Conservation (phyloP, 1,140 invertebrate species). For the Trachymyrmex cornetzi region DNA sequence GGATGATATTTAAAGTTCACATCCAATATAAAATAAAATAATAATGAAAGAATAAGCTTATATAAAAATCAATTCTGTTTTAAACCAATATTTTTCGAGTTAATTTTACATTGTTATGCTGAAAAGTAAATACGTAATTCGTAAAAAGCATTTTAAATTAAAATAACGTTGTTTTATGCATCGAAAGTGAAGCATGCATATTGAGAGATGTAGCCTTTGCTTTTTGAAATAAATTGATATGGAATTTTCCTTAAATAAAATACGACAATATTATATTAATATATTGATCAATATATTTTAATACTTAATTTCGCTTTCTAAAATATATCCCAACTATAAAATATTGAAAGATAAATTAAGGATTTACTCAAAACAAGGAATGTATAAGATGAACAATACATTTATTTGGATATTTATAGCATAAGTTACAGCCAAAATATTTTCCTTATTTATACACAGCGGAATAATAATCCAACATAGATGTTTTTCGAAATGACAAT, state of each 20-base stretch:
- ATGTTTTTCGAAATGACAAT: background rate
- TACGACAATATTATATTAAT: background rate
- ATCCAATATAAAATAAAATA: background rate
- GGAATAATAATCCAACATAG: background rate
- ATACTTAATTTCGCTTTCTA: background rate
- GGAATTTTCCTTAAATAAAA: background rate
- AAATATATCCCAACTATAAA: background rate
- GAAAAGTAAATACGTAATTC: too few species aligned
- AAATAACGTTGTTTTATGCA: background rate
- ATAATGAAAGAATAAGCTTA: background rate
- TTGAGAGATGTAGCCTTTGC: background rate
- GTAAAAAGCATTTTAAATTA: background rate
- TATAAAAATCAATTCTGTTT: background rate
- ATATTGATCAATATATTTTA: background rate
- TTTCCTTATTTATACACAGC: background rate
- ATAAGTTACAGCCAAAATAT: background rate
- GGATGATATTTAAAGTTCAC: background rate
- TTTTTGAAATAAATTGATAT: background rate
- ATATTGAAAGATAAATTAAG: background rate
- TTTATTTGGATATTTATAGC: constrained; percentile 20
- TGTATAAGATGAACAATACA: background rate
- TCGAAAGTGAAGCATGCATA: too few species aligned
- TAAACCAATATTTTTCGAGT: background rate
- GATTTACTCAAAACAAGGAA: background rate
- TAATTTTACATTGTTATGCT: background rate